Conservation (phyloP, 2,888 invertebrate species). For the Eupithecia abbreviata region DNA sequence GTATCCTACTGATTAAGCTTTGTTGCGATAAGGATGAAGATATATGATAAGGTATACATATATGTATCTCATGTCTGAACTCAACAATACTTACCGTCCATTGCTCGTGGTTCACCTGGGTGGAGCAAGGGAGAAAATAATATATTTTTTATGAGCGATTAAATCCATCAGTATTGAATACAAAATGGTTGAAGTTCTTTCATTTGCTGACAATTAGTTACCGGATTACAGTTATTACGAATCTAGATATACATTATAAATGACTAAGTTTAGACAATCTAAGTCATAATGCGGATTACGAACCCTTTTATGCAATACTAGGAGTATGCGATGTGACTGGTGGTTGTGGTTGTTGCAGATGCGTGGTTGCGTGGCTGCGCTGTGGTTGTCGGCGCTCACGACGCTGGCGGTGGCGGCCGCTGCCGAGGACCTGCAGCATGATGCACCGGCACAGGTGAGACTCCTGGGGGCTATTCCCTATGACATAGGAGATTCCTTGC, state of each 20-base stretch:
- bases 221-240: neutral
- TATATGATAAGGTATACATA: no score
- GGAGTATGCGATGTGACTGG: neutral
- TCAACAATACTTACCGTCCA: neutral
- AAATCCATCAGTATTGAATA: neutral
- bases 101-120: neutral
- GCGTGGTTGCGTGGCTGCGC: constrained; percentile 73
- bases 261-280: no score
- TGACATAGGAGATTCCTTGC: no score
- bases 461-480: no score
- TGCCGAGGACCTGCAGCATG: constrained; percentile 61
- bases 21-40: neutral
- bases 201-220: neutral
- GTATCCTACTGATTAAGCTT: neutral
- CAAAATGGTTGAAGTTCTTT: neutral
- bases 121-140: no score
- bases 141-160: no score
- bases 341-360: constrained; percentile 60
- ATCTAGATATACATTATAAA: neutral
- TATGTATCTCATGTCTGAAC: no score
- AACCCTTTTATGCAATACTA: neutral
- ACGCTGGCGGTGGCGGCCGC: constrained; percentile 65
- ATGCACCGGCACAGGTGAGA: constrained; percentile 61
- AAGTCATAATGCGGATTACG: no score
- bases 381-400: constrained; percentile 75